Conservation (phyloP, 2,113 vertebrate species). For the Anthoscopus minutus region DNA sequence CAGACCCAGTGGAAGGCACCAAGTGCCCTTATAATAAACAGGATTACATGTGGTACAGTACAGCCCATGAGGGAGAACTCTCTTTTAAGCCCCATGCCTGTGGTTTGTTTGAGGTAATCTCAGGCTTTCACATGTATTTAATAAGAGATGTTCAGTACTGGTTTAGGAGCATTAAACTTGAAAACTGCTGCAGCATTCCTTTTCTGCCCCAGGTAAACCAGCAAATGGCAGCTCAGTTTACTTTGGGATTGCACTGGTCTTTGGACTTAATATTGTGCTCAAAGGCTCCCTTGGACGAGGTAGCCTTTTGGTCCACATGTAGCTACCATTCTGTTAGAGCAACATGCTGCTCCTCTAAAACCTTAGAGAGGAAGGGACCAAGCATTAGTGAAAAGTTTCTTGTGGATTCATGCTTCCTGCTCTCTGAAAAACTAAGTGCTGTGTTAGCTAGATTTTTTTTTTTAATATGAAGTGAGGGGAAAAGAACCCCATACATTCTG, state of each 20-base stretch:
- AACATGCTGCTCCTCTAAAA: not conserved
- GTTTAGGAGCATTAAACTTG: not conserved
- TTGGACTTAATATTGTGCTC: not conserved
- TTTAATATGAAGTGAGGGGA: not conserved
- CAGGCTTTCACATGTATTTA: not conserved
- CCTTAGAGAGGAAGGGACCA: not conserved
- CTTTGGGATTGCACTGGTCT: not conserved
- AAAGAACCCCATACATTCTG: fast-evolving
- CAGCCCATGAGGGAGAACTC: not conserved
- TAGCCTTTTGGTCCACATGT: not conserved
- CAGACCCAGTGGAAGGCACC: not conserved
- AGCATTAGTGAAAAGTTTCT: not conserved
- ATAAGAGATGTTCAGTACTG: not conserved
- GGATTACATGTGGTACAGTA: not conserved
- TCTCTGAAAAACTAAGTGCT: not conserved
- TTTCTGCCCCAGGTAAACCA: not conserved
- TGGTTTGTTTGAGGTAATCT: not conserved
- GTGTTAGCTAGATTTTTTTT: not conserved
- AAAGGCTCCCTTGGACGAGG: not conserved
- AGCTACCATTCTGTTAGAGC: not conserved
- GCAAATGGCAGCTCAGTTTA: not conserved
- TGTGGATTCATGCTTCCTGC: not conserved
- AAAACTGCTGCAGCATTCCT: not conserved
- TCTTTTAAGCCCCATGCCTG: not conserved
- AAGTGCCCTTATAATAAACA: not conserved